Base-by-base conservation (phyloP, 2,113 vertebrate species). In the Epinephelus lanceolatus region DNA sequence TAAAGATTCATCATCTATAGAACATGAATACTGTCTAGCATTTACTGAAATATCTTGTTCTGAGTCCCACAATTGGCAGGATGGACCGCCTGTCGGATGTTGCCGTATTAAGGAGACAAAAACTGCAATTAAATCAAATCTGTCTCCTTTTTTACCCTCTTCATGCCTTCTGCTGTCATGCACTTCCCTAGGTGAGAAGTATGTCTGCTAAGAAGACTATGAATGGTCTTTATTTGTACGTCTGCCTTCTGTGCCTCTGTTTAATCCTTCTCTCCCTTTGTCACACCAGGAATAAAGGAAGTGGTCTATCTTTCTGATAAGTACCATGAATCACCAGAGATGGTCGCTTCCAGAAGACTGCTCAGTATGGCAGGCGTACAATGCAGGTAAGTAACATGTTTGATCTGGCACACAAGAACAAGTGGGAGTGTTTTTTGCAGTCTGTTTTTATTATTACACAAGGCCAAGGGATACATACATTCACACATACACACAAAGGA, bases 271-370 rank as follows among this genome's bases (percentile, higher is more conserved):
- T 5, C 18, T 55, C 25, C 0, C 23, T 67, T 67, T 83, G 2
- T 81, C 11, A 45, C 0, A 45, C 23, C 91, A 99, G 98, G 98
- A 86, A 97, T 99, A 84, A 97, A 95, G 83, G 97, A 98, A 78
- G 97, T 99, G 51, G 95, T 98, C 87, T 99, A 96, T 94, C 95
- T 98, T 89, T 99, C 98, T 9, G 98, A 99, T 91, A 99, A 99
- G 78, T 99, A 99, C 78, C 97, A 98, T 0, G 94, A 97, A 85
- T 93, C 83, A 1, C 93, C 88, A 0, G 97, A 97, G 94, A 96
- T 97, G 93, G 96, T 88, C 1, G 98, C 98, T 19, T 97, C 98
- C 10, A 94, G 97, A 65, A 93, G 92, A 40, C 86, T 98, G 94
- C 97, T 99, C 81, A 80, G 92, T 76, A 93, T 99, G 95, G 96